Evolutionary conservation across 2,797 vertebrate species (phyloP).

Genomic region (Cyprinodon diabolis): DNA sequence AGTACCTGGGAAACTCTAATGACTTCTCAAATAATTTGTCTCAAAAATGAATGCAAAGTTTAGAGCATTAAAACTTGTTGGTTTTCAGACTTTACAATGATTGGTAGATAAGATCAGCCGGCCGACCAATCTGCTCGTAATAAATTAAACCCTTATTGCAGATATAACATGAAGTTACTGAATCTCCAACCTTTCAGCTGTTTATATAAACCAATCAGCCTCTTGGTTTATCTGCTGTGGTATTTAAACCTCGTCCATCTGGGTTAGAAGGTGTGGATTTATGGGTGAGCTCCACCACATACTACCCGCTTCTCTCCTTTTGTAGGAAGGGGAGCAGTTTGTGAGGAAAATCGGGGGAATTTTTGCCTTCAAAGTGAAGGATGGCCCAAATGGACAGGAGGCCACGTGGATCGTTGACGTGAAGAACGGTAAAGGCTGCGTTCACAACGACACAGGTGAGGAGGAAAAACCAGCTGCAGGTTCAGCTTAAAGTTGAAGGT

Average conservation of each 20-base stretch:
- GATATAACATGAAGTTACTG: too few relatives aligned
- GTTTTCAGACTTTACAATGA: too few relatives aligned
- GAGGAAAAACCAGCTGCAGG: neutral
- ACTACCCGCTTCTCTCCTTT: neutral
- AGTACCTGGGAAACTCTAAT: too few relatives aligned
- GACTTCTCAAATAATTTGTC: too few relatives aligned
- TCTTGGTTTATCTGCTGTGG: neutral
- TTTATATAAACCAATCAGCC: neutral
- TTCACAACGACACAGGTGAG: conserved; percentile 87
- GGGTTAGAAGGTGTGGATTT: neutral
- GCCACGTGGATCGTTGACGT: conserved; percentile 94
- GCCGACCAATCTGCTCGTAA: too few relatives aligned
- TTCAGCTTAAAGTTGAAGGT: conserved; percentile 7
- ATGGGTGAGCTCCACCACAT: neutral
- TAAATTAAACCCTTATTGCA: too few relatives aligned
- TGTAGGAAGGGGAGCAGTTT: conserved; percentile 88
- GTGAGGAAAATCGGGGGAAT: conserved; percentile 95
- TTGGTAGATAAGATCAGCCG: too few relatives aligned
- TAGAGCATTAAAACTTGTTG: too few relatives aligned
- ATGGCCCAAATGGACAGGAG: conserved; percentile 89
- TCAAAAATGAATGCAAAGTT: too few relatives aligned
- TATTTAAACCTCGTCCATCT: too few relatives aligned
- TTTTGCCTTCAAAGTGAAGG: conserved; percentile 94
- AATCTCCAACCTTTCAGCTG: neutral
- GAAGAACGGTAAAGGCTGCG: conserved; percentile 90